Conservation (phyloP, 2,113 vertebrate genomes). For the Oxyruncus cristatus region DNA sequence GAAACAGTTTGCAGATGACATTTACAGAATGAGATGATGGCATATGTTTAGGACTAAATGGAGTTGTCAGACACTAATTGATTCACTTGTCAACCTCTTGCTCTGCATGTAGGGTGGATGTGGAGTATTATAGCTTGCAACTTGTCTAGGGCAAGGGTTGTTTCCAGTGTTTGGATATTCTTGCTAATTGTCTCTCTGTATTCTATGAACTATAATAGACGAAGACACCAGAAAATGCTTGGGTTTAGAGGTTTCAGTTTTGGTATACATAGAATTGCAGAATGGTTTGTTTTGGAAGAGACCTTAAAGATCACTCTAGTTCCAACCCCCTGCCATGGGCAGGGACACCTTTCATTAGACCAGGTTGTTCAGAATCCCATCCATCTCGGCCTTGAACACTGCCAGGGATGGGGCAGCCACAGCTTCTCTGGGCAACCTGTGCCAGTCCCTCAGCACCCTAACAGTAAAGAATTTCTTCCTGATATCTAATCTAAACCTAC, state of each 20-base stretch:
- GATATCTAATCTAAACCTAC: not conserved
- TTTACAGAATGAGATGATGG: not conserved
- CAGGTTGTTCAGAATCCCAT: not conserved
- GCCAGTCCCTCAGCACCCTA: not conserved
- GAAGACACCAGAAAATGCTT: not conserved
- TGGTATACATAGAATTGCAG: not conserved
- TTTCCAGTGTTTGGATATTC: not conserved
- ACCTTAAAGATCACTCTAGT: not conserved
- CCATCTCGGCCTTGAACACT: not conserved
- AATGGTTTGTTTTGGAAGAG: not conserved
- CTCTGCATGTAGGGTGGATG: not conserved
- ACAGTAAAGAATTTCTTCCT: not conserved
- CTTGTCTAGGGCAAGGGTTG: not conserved
- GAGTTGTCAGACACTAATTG: not conserved
- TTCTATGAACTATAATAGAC: not conserved
- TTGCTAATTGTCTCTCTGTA: not conserved
- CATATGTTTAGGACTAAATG: not conserved
- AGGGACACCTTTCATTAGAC: not conserved
- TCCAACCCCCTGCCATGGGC: not conserved
- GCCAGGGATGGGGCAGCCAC: not conserved
- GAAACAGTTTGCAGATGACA: not conserved
- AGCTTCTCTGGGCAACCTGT: not conserved
- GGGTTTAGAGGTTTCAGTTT: not conserved
- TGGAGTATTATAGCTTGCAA: not conserved
- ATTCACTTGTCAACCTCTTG: not conserved